Evolutionary conservation across 1,140 invertebrate species (phyloP).

Genomic region (Drosophila guanche): DNA sequence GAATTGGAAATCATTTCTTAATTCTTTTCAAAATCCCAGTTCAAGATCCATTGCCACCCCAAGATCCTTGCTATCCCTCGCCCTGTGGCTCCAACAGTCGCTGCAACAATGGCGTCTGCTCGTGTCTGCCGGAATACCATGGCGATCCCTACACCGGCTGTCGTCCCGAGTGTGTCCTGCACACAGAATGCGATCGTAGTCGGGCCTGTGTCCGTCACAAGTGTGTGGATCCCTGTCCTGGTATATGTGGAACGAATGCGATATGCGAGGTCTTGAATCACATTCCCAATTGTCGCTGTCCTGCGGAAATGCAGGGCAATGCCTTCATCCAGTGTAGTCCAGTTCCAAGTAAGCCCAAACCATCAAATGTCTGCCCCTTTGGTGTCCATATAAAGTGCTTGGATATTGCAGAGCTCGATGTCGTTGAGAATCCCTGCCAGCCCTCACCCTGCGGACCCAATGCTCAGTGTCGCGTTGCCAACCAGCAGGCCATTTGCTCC

Average conservation of each 20-base stretch:
- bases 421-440: constrained; percentile 85
- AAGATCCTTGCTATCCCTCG: constrained; percentile 89
- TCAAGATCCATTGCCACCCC: constrained; percentile 44
- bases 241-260: constrained; percentile 89
- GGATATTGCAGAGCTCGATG: constrained; percentile 70
- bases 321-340: constrained; percentile 88
- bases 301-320: constrained; percentile 88
- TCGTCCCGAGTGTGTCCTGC: constrained; percentile 92
- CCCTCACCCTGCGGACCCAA: constrained; percentile 89
- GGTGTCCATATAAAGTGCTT: constrained; percentile 9
- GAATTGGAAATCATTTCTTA: neutral
- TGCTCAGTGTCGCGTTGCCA: constrained; percentile 88
- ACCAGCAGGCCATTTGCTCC: constrained; percentile 87
- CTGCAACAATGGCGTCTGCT: constrained; percentile 71
- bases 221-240: constrained; percentile 90
- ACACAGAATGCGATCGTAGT: constrained; percentile 90
- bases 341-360: constrained; percentile 85
- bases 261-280: constrained; percentile 92
- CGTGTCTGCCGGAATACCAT: constrained; percentile 85
- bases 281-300: constrained; percentile 89
- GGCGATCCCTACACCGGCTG: constrained; percentile 88
- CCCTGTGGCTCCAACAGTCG: constrained; percentile 88
- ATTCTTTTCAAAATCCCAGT: constrained; percentile 34
- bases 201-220: constrained; percentile 90
- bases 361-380: constrained; percentile 72